These are phyloP conservation scores for Zelleria hepariella DNA, from an alignment of 2,888 invertebrate genomes.

Conservation along the genomic window DNA sequence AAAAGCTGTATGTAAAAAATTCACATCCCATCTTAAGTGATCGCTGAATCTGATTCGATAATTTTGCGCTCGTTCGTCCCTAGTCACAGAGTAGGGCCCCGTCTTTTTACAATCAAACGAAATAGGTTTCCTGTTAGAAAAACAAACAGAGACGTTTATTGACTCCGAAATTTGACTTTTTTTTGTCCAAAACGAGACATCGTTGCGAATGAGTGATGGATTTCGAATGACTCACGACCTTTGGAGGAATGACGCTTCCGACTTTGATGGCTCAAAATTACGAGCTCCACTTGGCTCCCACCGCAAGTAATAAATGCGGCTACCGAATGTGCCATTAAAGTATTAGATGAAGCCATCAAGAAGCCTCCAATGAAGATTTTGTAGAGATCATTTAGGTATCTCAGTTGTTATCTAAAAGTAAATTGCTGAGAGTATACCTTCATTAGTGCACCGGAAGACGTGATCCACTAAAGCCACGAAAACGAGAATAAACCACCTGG, in stretches of 20 bases:
- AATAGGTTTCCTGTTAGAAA: constrained; percentile 69
- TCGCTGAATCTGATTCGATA: no score
- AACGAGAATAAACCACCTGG: no score
- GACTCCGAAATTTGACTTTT: constrained; percentile 45
- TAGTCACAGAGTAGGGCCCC: constrained; percentile 10
- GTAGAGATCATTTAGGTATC: not conserved
- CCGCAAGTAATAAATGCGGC: not conserved
- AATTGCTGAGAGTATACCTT: no score
- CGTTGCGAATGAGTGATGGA: constrained; percentile 64
- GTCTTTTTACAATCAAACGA: constrained; percentile 35
- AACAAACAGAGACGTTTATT: constrained; percentile 66
- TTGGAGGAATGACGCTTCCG: constrained; percentile 45
- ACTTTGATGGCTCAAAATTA: constrained; percentile 33
- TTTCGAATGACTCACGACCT: constrained; percentile 55
- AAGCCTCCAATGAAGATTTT: not conserved
- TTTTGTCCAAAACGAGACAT: constrained; percentile 22
- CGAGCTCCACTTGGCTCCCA: constrained; percentile 10
- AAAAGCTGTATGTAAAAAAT: no score
- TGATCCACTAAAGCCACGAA: no score
- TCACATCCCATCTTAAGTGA: no score
- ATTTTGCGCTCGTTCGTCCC: not conserved
- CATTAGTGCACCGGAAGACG: no score
- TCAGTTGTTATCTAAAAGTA: no score
- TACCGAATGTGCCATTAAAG: not conserved
- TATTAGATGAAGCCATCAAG: not conserved